Evolutionary conservation across 1,140 invertebrate genomes (phyloP), one percentile per base, ranked within the genome.

Genomic region (Drosophila carrolli): DNA sequence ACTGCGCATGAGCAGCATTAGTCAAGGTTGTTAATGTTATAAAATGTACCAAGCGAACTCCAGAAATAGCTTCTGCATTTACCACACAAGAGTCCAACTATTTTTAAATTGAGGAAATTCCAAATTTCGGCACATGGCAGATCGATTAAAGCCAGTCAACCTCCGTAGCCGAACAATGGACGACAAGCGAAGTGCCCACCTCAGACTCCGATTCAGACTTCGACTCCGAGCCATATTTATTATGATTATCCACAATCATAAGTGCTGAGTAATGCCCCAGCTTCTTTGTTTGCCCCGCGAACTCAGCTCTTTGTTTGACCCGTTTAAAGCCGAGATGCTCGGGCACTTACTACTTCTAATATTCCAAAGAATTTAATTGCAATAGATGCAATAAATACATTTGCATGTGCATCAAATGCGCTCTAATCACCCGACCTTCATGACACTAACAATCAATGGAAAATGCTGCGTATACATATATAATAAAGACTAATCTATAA

Each of bases 101-200:
- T 86, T 85, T 85, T 58, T 77, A 88, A 88, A 83, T 63, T 68
- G 71, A 86, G 83, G 83, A 86, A 86, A 86, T 83, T 83, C 79
- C 83, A 67, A 32, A 79, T 76, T 88, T 83, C 55, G 71, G 85
- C 71, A 82, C 58, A 76, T 86, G 82, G 67, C 78, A 61, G 75
- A 68, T 81, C 76, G 73, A 75, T 85, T 71, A 71, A 50, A 63
- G 60, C 60, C 38, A 27, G 14, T 59, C 56, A n/a, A 27, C 27
- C 65, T 41, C 63, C 35, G 59, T 63, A 0, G 4, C 27, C 14
- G 14, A 40, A 44, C 40, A 62, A 62, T 55, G 38, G 40, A 32
- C 60, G 16, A 23, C 32, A 27, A 14, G 50, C 50, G 55, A 41
- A 62, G 48, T 62, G 38, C 48, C 29, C 48, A 16, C 48, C 43